Conservation (phyloP, 2,888 invertebrate genomes). For the Anthoptus insignis region DNA sequence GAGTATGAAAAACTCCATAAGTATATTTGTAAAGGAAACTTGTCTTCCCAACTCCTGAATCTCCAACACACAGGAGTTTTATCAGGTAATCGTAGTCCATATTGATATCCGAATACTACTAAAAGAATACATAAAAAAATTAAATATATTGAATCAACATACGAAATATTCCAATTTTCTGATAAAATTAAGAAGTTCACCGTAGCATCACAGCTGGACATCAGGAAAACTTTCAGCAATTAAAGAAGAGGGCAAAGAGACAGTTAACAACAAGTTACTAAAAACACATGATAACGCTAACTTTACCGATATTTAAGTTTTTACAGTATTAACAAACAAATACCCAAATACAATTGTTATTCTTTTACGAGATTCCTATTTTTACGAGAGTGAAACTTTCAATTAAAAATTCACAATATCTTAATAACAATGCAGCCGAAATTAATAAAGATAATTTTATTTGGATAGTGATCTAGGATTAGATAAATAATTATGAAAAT, state of each 20-base stretch:
- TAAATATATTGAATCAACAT: constrained; percentile 10
- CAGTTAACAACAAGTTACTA: neutral
- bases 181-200: constrained; percentile 17
- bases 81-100: constrained; percentile 98
- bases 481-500: neutral
- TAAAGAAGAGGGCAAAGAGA: neutral
- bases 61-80: constrained; percentile 98
- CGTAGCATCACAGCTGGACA: constrained; percentile 27
- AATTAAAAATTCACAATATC: too few species aligned
- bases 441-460: too few species aligned
- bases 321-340: neutral
- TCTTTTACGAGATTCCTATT: too few species aligned
- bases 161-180: constrained; percentile 3
- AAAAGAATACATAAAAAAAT: constrained; percentile 13
- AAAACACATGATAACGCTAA: neutral
- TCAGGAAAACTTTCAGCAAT: constrained; percentile 2
- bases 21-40: constrained; percentile 98
- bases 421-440: too few species aligned
- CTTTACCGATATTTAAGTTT: neutral
- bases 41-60: constrained; percentile 99
- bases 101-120: constrained; percentile 48
- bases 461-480: too few species aligned
- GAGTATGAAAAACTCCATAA: constrained; percentile 96
- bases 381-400: too few species aligned
- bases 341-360: neutral